Percentiles rank a stretch among this genome's conserved stretches.
phyloP scores from a whole-genome alignment of 2,797 vertebrate genomes.

The Girardinus metallicus region DNA sequence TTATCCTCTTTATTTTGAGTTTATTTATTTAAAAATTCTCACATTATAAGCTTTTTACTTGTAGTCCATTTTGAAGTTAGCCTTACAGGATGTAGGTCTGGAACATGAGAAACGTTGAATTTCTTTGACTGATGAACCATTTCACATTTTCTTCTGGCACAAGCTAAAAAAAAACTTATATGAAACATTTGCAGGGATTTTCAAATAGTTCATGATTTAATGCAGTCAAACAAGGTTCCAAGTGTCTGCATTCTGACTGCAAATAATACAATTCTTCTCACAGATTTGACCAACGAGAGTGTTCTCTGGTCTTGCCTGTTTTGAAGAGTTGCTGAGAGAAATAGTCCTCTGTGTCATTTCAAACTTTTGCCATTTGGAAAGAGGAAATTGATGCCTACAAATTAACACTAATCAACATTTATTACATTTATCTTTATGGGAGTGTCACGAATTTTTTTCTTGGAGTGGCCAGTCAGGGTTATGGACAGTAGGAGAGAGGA shows the following conservation, averaged over 20 bases:
- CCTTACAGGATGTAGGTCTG: not conserved
- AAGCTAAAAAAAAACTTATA: not conserved
- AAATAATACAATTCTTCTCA: not conserved
- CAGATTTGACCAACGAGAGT: not conserved
- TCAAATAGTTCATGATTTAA: not conserved
- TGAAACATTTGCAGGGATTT: not conserved
- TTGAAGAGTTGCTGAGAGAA: not conserved
- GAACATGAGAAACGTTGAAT: not conserved
- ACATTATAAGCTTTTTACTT: not conserved
- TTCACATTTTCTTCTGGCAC: not conserved
- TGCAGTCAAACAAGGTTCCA: not conserved
- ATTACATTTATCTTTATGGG: not conserved
- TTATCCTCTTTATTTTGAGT: not conserved
- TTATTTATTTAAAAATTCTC: not conserved
- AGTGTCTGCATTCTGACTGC: not conserved
- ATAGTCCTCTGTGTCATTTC: not conserved
- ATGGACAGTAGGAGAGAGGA: no score
- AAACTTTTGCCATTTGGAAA: not conserved
- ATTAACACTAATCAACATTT: not conserved
- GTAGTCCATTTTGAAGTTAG: not conserved
- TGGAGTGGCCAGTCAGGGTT: no score
- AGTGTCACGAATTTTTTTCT: no score
- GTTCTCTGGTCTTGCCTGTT: not conserved
- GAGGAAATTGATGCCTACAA: not conserved
- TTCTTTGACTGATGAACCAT: no score